A percentile compares a stretch with the other conserved stretches of the same genome.
Conservation (phyloP, 2,113 vertebrate species). For the Antigone vipio region DNA sequence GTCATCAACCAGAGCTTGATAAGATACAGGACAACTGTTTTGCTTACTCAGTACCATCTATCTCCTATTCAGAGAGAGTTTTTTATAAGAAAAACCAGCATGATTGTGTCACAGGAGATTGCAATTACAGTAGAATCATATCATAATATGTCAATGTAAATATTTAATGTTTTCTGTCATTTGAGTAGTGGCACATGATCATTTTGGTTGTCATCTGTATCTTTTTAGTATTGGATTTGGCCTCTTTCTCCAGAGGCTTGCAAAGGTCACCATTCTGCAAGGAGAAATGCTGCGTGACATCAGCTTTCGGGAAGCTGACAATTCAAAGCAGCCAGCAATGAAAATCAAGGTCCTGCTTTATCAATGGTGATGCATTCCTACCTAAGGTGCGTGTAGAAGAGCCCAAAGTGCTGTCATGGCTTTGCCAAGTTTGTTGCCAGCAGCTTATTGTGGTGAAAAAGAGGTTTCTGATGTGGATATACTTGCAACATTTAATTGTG, state of each 20-base stretch:
- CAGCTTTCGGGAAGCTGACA: neutral
- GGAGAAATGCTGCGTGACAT: neutral
- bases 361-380: neutral
- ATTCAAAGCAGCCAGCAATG: neutral
- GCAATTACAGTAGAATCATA: neutral
- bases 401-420: neutral
- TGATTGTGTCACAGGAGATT: neutral
- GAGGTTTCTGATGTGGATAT: neutral
- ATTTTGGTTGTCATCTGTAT: neutral
- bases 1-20: neutral
- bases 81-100: neutral
- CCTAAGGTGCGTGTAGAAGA: neutral
- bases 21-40: neutral
- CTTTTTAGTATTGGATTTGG: neutral
- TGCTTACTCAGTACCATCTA: neutral
- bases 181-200: neutral
- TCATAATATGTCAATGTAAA: neutral
- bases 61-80: neutral
- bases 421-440: neutral
- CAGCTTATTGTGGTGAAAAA: neutral
- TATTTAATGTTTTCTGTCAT: neutral
- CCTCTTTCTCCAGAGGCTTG: neutral
- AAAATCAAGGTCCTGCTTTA: neutral
- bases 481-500: neutral
- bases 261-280: neutral